These are phyloP conservation scores for Corythaixoides concolor DNA, from an alignment of 2,113 vertebrate genomes.

Conservation along the genomic window DNA sequence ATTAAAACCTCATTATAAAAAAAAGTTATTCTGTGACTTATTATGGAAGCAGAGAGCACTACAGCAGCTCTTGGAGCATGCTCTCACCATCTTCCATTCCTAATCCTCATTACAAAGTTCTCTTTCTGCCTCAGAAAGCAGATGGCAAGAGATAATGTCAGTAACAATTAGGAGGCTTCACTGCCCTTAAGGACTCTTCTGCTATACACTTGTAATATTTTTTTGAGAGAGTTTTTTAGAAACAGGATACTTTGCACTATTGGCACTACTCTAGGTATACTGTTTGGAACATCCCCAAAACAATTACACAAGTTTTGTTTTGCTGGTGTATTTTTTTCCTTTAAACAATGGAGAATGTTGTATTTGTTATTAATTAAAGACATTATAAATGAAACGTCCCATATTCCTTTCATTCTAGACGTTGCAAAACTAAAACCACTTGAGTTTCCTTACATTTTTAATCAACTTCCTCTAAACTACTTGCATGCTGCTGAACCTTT, in stretches of 20 bases:
- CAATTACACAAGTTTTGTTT: neutral
- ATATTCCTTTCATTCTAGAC: neutral
- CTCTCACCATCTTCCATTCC: constrained; percentile 54
- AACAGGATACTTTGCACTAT: neutral
- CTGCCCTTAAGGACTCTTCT: constrained; percentile 39
- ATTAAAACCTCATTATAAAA: neutral
- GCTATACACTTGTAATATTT: neutral
- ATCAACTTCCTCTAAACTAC: neutral
- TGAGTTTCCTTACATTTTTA: neutral
- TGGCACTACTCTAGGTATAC: neutral
- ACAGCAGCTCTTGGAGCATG: constrained; percentile 76
- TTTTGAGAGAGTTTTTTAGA: neutral
- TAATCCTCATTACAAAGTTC: constrained; percentile 78
- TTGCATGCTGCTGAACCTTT: neutral
- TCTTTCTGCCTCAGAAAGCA: constrained; percentile 79
- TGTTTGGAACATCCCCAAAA: neutral
- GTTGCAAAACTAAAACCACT: neutral
- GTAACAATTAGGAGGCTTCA: constrained; percentile 75
- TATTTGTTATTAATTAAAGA: neutral
- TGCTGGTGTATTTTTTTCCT: neutral
- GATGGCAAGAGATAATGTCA: constrained; percentile 87
- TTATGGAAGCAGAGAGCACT: constrained; percentile 57
- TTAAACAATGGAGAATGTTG: neutral
- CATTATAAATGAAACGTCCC: neutral
- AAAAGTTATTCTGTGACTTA: neutral